Conservation (phyloP, 2,797 vertebrate species). For the Molossus molossus region DNA sequence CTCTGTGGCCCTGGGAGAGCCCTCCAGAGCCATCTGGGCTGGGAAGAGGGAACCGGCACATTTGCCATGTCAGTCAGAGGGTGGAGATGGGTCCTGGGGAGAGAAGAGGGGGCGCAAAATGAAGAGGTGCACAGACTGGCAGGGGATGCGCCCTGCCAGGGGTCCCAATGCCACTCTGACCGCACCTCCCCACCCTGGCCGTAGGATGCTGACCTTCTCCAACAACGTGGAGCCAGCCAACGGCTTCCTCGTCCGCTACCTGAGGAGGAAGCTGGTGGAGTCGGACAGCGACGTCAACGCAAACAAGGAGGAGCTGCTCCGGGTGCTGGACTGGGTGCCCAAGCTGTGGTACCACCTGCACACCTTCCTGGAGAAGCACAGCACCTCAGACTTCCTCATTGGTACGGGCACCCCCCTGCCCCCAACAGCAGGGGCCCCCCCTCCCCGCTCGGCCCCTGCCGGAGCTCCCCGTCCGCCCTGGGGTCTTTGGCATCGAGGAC, state of each 20-base stretch:
- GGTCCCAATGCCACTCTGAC: background rate
- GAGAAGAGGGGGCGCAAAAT: too few relatives aligned
- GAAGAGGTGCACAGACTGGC: background rate
- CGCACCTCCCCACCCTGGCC: background rate
- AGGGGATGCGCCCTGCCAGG: background rate
- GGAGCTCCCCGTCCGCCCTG: background rate
- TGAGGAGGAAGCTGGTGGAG: constrained; percentile 96
- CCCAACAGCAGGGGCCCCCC: too few relatives aligned
- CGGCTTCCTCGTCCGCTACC: constrained; percentile 96
- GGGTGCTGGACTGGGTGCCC: constrained; percentile 97
- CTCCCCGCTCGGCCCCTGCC: too few relatives aligned
- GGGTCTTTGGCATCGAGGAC: too few relatives aligned
- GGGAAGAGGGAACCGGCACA: background rate
- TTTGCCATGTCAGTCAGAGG: background rate
- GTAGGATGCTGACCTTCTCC: constrained; percentile 97
- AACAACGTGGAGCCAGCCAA: constrained; percentile 99
- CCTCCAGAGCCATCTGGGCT: background rate
- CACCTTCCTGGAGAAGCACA: constrained; percentile 98
- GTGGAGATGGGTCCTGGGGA: background rate
- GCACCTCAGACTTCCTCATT: constrained; percentile 99
- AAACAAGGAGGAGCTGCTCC: constrained; percentile 93
- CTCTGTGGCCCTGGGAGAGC: accelerated
- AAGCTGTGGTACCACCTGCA: constrained; percentile 99
- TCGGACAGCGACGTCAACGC: constrained; percentile 91
- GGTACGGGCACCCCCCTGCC: constrained; percentile 88